Percentiles rank a stretch among this genome's conserved stretches.
Conservation (phyloP, 2,113 vertebrate genomes). For the Takifugu flavidus region DNA sequence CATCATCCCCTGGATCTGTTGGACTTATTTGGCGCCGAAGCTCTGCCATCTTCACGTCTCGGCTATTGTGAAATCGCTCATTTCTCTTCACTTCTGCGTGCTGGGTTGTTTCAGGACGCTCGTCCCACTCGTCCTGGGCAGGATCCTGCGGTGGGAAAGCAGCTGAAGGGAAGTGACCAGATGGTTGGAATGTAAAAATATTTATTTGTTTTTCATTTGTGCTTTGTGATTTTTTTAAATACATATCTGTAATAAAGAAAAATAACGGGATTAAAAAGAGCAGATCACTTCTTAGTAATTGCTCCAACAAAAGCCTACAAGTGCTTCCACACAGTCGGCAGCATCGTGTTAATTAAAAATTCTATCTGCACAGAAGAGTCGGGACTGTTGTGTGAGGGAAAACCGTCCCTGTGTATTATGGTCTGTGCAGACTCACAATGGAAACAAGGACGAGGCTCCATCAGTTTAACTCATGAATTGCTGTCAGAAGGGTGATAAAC, state of each 20-base stretch:
- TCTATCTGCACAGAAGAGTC: constrained; percentile 69
- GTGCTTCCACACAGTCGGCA: constrained; percentile 56
- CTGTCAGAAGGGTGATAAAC: constrained; percentile 49
- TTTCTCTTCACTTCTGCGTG: too few relatives aligned
- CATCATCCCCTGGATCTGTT: too few relatives aligned
- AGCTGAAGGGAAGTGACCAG: too few relatives aligned
- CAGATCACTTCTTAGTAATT: constrained; percentile 26
- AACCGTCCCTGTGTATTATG: constrained; percentile 51
- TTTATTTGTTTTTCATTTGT: background rate
- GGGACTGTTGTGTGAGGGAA: constrained; percentile 49
- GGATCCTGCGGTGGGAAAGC: too few relatives aligned
- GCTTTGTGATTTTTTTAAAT: background rate
- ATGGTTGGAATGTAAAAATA: too few relatives aligned
- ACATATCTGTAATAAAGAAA: background rate
- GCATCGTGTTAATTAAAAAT: constrained; percentile 68
- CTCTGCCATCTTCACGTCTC: too few relatives aligned
- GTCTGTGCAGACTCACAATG: constrained; percentile 52
- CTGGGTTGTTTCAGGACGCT: too few relatives aligned
- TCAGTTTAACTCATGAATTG: constrained; percentile 57
- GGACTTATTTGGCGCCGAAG: too few relatives aligned
- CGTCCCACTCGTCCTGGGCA: too few relatives aligned
- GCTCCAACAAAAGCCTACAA: constrained; percentile 35
- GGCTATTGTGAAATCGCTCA: too few relatives aligned
- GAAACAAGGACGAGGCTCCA: constrained; percentile 37
- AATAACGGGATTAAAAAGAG: constrained; percentile 22